Conservation (phyloP, 2,888 invertebrate genomes). For the Noctua comes region DNA sequence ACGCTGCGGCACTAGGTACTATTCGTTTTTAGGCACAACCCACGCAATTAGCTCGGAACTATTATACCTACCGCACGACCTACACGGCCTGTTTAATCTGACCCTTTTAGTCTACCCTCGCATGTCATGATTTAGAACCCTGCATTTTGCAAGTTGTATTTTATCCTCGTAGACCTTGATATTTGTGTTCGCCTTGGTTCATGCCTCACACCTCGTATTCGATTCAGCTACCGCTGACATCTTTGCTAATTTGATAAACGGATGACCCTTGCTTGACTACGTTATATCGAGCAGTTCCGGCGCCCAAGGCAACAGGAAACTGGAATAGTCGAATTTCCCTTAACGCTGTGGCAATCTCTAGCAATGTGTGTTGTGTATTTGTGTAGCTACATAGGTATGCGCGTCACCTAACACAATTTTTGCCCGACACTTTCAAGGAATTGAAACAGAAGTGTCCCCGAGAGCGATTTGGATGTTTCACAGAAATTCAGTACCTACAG, state of each 20-base stretch:
- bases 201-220: conserved; percentile 9
- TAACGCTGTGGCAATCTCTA: conserved; percentile 58
- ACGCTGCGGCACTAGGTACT: conserved; percentile 18
- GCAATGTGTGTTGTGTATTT: conserved; percentile 32
- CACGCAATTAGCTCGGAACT: conserved; percentile 25
- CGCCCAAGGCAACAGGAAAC: conserved; percentile 63
- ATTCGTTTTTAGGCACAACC: conserved; percentile 26
- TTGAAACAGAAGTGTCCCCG: conserved; percentile 85
- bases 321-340: conserved; percentile 59
- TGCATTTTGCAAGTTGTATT: conserved; percentile 22
- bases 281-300: conserved; percentile 51
- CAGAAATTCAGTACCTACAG: conserved; percentile 63
- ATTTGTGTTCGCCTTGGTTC: neutral
- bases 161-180: conserved; percentile 12
- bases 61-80: conserved; percentile 17
- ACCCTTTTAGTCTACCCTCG: conserved; percentile 42
- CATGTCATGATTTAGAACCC: conserved; percentile 34
- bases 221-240: conserved; percentile 37
- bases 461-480: conserved; percentile 72
- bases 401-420: conserved; percentile 81
- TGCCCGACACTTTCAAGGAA: conserved; percentile 81
- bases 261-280: conserved; percentile 44
- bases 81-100: conserved; percentile 41
- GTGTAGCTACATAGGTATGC: conserved; percentile 49
- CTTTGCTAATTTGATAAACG: conserved; percentile 61